Base-by-base conservation (phyloP, 2,888 invertebrate genomes). In the Drepanosiphum platanoidis region DNA sequence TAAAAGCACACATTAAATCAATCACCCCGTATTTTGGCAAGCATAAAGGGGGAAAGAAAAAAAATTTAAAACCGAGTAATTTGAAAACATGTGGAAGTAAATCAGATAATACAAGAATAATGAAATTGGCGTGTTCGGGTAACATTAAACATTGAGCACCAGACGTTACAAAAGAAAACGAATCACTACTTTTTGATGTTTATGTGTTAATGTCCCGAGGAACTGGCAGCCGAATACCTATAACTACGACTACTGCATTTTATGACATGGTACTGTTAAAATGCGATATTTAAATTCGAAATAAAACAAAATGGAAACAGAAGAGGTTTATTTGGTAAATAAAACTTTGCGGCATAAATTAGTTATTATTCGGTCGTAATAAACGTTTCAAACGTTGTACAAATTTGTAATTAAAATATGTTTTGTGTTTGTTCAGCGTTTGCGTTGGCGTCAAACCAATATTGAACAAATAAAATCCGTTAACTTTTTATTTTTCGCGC, bases 121-220 rank as follows among this genome's bases (percentile, higher is more conserved):
- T 77, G 68, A 84, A 84, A 74, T 83, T 75, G 72, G 46, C 83
- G 84, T 84, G 84, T 75, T 84, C 5, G 46, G 36, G 84, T 68
- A 77, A 77, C 84, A 75, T 83, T 74, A 83, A 75, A 66, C 64
- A 74, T 66, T 75, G 42, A 52, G 46, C 32, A 74, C 64, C 27
- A 75, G 27, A 75, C 64, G 27, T 83, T 66, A 36, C 34, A 66
- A 83, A 46, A 46, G 66, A 75, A 83, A 66, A 75, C 46, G 72
- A 83, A 74, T 74, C 64, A 64, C 72, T 74, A 61, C 22, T 71
- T 82, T n/a, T 83, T 83, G 64, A 74, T 74, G 72, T 82, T 72
- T 82, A 83, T 74, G 83, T 72, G 61, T 72, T 82, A 82, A 72
- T 82, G 81, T 82, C 39, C 39, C 42, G 18, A 72, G 71, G 32